phyloP scores from a whole-genome alignment of 2,113 vertebrate genomes.

The Ictalurus furcatus region DNA sequence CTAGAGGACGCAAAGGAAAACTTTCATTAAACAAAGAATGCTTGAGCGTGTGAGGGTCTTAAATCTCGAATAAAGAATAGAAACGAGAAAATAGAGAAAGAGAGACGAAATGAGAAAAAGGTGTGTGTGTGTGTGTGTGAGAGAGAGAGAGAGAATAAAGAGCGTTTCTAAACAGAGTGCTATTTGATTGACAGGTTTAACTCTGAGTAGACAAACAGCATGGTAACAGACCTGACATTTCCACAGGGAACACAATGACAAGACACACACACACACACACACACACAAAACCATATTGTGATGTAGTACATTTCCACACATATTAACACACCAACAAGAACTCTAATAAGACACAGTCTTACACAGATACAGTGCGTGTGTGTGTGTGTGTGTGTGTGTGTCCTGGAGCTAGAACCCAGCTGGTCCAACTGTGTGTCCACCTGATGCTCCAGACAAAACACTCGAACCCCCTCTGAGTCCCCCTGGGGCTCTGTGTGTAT shows the following conservation, averaged over 20 bases:
- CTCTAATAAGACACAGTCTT: slow-evolving; percentile 7
- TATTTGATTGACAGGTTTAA: slow-evolving; percentile 37
- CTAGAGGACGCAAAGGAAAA: not conserved
- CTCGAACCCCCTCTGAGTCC: not conserved
- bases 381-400: slow-evolving; percentile 7
- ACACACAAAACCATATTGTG: not conserved
- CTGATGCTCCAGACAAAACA: slow-evolving; percentile 16
- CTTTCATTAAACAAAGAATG: not conserved
- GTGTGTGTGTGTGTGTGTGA: not conserved
- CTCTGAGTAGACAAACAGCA: not conserved
- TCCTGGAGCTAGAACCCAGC: slow-evolving; percentile 2
- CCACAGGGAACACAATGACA: slow-evolving; percentile 12
- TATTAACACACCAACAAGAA: not conserved
- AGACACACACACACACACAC: not conserved
- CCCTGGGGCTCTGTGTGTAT: not conserved
- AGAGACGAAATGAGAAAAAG: not conserved
- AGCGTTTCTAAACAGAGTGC: not conserved
- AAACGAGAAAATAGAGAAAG: not conserved
- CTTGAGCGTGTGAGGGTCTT: not conserved
- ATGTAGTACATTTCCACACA: not conserved
- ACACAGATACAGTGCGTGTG: not conserved
- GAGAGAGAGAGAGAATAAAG: slow-evolving; percentile 16
- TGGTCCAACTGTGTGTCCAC: slow-evolving; percentile 19
- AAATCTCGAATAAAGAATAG: not conserved
- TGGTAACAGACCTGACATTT: slow-evolving; percentile 59